These are phyloP conservation scores for Dasyurus viverrinus DNA, from an alignment of 2,113 vertebrate genomes.

Conservation along the genomic window DNA sequence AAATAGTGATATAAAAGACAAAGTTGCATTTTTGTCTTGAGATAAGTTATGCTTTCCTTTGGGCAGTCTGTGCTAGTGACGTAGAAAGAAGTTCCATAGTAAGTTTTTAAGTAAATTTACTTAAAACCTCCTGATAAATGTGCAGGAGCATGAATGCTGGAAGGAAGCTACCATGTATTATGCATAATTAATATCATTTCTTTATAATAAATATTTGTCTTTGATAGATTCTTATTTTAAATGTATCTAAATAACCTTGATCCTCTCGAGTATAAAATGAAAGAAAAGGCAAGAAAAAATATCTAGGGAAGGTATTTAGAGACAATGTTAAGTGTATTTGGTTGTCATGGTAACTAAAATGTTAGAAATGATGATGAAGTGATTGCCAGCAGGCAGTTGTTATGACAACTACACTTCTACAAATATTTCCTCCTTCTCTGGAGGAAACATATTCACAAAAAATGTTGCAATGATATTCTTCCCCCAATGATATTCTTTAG, in stretches of 20 bases:
- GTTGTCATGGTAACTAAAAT: constrained; percentile 84
- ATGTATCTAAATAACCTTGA: constrained; percentile 63
- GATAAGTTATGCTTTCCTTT: constrained; percentile 29
- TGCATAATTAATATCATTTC: constrained; percentile 25
- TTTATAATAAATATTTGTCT: constrained; percentile 50
- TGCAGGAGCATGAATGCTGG: background rate
- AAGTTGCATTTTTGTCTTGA: background rate
- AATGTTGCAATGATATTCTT: constrained; percentile 40
- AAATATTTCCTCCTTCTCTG: constrained; percentile 62
- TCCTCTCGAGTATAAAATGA: constrained; percentile 62
- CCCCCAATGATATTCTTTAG: background rate
- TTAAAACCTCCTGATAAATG: constrained; percentile 50
- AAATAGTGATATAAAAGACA: background rate
- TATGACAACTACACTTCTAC: constrained; percentile 79
- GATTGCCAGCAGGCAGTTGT: constrained; percentile 79
- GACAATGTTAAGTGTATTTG: constrained; percentile 73
- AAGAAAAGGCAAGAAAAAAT: constrained; percentile 62
- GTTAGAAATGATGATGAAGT: constrained; percentile 76
- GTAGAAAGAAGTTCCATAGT: constrained; percentile 12
- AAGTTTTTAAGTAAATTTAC: constrained; percentile 40
- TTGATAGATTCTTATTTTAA: constrained; percentile 51
- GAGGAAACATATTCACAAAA: constrained; percentile 58
- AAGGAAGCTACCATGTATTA: background rate
- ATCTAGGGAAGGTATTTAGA: constrained; percentile 57
- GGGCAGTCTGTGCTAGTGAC: background rate